Base-by-base conservation (phyloP, 2,888 invertebrate genomes). In the Lasioglossum calceatum region DNA sequence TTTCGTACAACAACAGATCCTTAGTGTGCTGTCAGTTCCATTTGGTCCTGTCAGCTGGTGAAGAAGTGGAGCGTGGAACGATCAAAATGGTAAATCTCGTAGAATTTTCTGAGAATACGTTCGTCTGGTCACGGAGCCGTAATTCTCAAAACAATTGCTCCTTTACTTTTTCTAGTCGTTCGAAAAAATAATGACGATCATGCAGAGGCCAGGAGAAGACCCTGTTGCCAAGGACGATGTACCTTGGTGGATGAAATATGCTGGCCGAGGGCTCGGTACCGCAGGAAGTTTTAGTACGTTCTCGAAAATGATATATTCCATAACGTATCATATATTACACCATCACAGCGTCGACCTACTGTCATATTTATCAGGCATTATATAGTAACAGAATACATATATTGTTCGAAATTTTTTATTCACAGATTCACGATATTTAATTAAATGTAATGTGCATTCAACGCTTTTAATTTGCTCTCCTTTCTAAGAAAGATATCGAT, bases 221-320 rank as follows among this genome's bases (percentile, higher is more conserved):
- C 97, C 97, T 92, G 96, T 96, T 89, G 97, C 97, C 91, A 97
- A 97, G 96, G 98, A 98, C 95, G 98, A 98, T 95, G 97, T 97
- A 91, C 98, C 98, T 91, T 98, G 98, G 98, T 98, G 98, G 97
- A 96, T 98, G 96, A 98, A 98, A 96, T 98, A 98, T 96, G 98
- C 97, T 95, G 98, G 97, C 92, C 97, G 98, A 94, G 97, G 97
- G 91, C 96, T 98, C 92, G 98, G 98, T 89, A 98, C 98, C 91
- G 97, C 97, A 95, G 98, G 98, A 95, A 97, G 98, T 95, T 96
- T 97, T 95, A 96, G 98, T 98, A 96, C 96, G 97, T 97, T 47
- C 32, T n/a, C 5, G n/a, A 27, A 44, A 12, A 47, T 32, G 27
- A 79, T 42, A 27, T 2, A 10, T 36, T 23, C 54, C 36, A 16